Conservation (phyloP, 2,797 vertebrate species). For the Ceyx erithaca region DNA sequence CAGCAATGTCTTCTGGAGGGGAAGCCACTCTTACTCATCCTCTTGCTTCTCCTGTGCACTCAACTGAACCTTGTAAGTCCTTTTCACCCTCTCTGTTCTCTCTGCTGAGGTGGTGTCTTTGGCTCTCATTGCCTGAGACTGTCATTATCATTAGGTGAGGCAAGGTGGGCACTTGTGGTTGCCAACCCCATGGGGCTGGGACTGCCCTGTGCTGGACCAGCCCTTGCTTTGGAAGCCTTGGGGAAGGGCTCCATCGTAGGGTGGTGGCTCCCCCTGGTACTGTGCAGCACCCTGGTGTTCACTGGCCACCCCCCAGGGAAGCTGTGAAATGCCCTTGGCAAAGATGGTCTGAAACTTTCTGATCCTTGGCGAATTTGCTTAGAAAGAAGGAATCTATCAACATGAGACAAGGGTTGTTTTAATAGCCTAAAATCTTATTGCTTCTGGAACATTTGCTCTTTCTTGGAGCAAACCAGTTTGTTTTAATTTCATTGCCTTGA, state of each 20-base stretch:
- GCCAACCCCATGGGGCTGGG: background rate
- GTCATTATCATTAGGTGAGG: background rate
- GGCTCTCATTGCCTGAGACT: background rate
- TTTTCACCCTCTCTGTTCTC: background rate
- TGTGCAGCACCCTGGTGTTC: fast-evolving
- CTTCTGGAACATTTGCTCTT: background rate
- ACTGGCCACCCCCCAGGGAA: background rate
- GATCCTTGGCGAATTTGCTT: background rate
- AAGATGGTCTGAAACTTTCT: background rate
- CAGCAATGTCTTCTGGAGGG: fast-evolving
- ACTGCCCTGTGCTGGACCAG: background rate
- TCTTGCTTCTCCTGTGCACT: background rate
- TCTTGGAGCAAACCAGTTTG: background rate
- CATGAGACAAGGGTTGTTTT: background rate
- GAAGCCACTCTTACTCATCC: background rate
- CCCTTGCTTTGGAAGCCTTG: background rate
- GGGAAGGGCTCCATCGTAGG: fast-evolving
- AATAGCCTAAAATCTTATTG: background rate
- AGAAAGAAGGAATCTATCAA: background rate
- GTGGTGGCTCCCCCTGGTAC: fast-evolving
- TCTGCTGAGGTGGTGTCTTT: background rate
- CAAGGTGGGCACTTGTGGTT: background rate
- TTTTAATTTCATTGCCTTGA: background rate
- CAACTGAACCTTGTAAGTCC: background rate
- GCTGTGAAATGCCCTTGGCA: background rate